phyloP scores from a whole-genome alignment of 2,797 vertebrate species.

The Gadopsis bispinosus region DNA sequence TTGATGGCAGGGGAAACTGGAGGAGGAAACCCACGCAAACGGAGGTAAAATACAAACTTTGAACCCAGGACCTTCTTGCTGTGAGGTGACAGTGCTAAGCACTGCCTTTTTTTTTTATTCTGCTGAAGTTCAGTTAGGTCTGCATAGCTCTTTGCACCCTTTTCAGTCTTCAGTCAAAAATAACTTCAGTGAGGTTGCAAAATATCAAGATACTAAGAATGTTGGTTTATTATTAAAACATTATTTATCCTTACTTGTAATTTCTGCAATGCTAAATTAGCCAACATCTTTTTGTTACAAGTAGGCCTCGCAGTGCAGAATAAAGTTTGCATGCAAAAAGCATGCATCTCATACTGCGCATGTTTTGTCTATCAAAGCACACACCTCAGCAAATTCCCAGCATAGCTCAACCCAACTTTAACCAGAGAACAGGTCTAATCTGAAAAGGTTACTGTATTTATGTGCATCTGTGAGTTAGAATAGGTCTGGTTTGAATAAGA shows the following conservation, averaged over 20 bases:
- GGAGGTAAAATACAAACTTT: too few relatives aligned
- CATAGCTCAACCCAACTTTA: neutral
- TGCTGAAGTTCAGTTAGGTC: neutral
- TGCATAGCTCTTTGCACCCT: neutral
- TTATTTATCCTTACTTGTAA: neutral
- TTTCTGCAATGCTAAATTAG: neutral
- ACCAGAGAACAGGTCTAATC: constrained; percentile 11
- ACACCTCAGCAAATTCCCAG: constrained; percentile 23
- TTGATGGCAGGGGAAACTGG: too few relatives aligned
- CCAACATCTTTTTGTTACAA: neutral
- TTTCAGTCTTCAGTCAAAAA: neutral
- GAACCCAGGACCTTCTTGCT: too few relatives aligned
- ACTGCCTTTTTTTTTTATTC: too few relatives aligned
- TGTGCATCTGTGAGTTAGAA: constrained; percentile 9
- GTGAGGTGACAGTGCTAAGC: too few relatives aligned
- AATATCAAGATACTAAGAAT: neutral
- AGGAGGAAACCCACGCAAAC: too few relatives aligned
- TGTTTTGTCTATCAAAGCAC: too few relatives aligned
- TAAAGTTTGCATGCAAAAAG: neutral
- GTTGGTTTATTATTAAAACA: neutral
- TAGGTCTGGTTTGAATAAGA: constrained; percentile 11
- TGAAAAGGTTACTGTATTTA: constrained; percentile 15
- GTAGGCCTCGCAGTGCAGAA: neutral
- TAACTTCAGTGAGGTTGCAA: neutral
- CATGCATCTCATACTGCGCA: neutral